Evolutionary conservation across 2,797 vertebrate species (phyloP), one percentile per base, ranked within the genome.

Genomic region (Acipenser oxyrinchus): DNA sequence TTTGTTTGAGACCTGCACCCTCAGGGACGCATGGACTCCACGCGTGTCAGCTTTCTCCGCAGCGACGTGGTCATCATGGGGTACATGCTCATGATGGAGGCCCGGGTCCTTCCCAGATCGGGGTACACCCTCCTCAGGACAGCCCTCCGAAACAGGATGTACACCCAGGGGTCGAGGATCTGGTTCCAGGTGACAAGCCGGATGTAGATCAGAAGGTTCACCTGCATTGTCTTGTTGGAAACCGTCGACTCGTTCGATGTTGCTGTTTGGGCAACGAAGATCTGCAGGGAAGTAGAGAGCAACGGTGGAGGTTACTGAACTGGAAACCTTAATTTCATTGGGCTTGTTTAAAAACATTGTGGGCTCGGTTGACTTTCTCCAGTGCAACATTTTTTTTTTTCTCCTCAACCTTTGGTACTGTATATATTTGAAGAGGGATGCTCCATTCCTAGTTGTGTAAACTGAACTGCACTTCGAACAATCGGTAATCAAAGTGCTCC

Each of bases 91-190:
- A 79, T 15, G 68, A 93, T 78, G 66, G 93, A 95, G 63, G 78
- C 66, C 0, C 82, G 81, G 2, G 87, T 69, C 86, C 77, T 84
- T 15, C 84, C 76, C 66, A 90, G 15, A 7, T 86, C 80, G 1
- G 94, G 93, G 74, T 87, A 81, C 61, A 98, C 12, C 6, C 88
- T 90, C 63, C 84, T 88, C 57, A 98, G 81, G 55, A 98, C 87
- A 0, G 95, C 80, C 61, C 94, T 84, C 0, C 96, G 92, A 79
- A 94, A 97, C 49, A 94, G 82, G 87, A 95, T 98, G 86, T 97
- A 97, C 69, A 96, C 93, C 95, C 94, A 97, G 68, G 95, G 95
- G 79, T 96, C 94, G 70, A 92, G 86, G 79, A 97, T 96, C 85
- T 98, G 95, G 87, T 96, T 97, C 88, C 90, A 93, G 68, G 90